These are phyloP conservation scores for Sceloporus undulatus DNA, from an alignment of 2,113 vertebrate genomes.

Conservation along the genomic window DNA sequence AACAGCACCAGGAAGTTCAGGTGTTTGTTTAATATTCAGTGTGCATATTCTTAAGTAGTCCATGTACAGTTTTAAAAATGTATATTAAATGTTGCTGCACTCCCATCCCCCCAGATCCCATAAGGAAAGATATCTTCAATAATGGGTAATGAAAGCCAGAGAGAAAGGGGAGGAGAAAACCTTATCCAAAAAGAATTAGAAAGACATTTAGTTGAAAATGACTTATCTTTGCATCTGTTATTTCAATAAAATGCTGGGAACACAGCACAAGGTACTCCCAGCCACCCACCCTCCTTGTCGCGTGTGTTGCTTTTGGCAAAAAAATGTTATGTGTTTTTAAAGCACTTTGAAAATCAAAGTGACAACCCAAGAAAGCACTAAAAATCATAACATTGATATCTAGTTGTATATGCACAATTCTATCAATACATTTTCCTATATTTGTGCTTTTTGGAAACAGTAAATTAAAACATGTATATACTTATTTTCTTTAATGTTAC, in stretches of 20 bases:
- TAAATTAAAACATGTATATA: conserved; percentile 22
- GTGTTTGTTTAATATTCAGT: conserved; percentile 76
- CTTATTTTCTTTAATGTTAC: conserved; percentile 25
- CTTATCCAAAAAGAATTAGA: conserved; percentile 64
- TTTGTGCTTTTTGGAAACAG: conserved; percentile 47
- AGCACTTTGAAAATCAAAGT: conserved; percentile 48
- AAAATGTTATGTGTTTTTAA: conserved; percentile 44
- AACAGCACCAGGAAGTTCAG: conserved; percentile 66
- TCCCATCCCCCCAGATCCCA: conserved; percentile 59
- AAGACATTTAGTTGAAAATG: conserved; percentile 70
- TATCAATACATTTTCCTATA: conserved; percentile 30
- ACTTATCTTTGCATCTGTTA: conserved; percentile 49
- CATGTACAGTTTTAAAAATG: conserved; percentile 62
- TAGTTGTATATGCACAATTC: not conserved
- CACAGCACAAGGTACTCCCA: conserved; percentile 43
- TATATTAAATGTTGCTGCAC: conserved; percentile 58
- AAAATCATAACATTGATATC: conserved; percentile 20
- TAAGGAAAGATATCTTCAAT: conserved; percentile 73
- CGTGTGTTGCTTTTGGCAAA: conserved; percentile 48
- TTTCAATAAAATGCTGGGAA: conserved; percentile 49
- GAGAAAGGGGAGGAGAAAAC: conserved; percentile 56
- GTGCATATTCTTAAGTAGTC: conserved; percentile 64
- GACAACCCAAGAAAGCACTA: conserved; percentile 33
- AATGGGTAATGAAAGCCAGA: conserved; percentile 69
- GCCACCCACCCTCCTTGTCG: conserved; percentile 2